These are phyloP conservation scores for Prinia subflava DNA, from an alignment of 2,113 vertebrate species.

Conservation along the genomic window DNA sequence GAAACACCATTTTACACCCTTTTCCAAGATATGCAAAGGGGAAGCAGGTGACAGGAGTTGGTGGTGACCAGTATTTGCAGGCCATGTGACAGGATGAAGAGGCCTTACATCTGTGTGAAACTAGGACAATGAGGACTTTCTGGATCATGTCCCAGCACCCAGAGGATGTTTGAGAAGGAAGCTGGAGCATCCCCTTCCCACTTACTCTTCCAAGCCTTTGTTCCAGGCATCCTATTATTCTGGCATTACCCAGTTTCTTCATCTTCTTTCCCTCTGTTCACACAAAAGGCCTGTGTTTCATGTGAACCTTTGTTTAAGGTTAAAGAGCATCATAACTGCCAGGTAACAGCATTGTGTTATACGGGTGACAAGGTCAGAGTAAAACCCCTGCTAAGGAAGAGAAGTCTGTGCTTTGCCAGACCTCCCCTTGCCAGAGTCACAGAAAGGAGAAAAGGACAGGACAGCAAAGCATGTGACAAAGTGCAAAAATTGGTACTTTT, in stretches of 20 bases:
- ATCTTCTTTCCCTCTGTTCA: background rate
- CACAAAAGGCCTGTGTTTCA: slow-evolving; percentile 34
- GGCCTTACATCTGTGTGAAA: background rate
- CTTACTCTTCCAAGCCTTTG: background rate
- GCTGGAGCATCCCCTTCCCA: background rate
- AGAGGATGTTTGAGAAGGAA: background rate
- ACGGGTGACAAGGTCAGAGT: fast-evolving
- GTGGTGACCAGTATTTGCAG: background rate
- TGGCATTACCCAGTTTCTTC: background rate
- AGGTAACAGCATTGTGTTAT: background rate
- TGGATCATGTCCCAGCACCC: background rate
- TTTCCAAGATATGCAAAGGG: background rate
- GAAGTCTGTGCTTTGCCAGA: background rate
- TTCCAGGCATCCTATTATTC: background rate
- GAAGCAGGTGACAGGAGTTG: background rate
- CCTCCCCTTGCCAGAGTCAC: background rate
- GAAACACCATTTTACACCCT: background rate
- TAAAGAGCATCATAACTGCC: background rate
- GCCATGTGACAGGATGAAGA: background rate
- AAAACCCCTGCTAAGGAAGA: background rate
- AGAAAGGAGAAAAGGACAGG: background rate
- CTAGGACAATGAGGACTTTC: background rate
- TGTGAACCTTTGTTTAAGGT: background rate
- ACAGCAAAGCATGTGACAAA: background rate
- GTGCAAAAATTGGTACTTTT: background rate